Percentiles rank a stretch among this genome's conserved stretches.
phyloP scores from a whole-genome alignment of 2,888 invertebrate genomes.

The Mylabris sibirica region DNA sequence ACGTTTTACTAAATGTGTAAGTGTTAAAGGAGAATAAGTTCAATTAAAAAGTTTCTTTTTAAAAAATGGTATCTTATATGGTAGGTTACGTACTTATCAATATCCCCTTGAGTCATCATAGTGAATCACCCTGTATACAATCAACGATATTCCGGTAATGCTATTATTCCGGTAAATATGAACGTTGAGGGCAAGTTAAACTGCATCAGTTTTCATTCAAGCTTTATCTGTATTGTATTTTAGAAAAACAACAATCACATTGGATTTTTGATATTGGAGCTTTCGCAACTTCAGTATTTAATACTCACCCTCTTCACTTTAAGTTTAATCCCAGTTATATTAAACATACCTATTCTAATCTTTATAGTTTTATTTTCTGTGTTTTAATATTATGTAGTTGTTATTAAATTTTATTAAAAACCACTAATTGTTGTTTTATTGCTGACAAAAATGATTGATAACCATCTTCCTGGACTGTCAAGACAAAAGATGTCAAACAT shows the following conservation, averaged over 20 bases:
- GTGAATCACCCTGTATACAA: no score
- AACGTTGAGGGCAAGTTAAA: slow-evolving; percentile 44
- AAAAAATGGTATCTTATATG: no score
- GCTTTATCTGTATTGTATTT: no score
- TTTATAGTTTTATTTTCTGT: neutral
- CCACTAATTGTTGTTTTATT: no score
- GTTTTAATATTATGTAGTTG: neutral
- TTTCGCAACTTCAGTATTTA: slow-evolving; percentile 29
- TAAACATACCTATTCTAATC: slow-evolving; percentile 68
- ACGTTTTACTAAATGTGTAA: no score
- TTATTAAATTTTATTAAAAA: slow-evolving; percentile 3
- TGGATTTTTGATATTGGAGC: slow-evolving; percentile 13
- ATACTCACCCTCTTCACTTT: slow-evolving; percentile 13
- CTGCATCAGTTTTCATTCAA: slow-evolving; percentile 38
- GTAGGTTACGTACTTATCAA: no score
- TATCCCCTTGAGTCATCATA: no score
- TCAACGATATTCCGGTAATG: slow-evolving; percentile 33
- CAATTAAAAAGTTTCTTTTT: no score
- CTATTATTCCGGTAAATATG: slow-evolving; percentile 52
- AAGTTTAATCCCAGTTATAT: slow-evolving; percentile 63
- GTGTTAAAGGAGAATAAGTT: no score
- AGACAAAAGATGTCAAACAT: slow-evolving; percentile 54
- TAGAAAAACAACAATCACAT: slow-evolving; percentile 19
- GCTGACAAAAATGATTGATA: slow-evolving; percentile 1
- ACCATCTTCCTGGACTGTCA: slow-evolving; percentile 83